Evolutionary conservation across 2,113 vertebrate species (phyloP), one percentile per base, ranked within the genome.

Genomic region (Spea bombifrons): DNA sequence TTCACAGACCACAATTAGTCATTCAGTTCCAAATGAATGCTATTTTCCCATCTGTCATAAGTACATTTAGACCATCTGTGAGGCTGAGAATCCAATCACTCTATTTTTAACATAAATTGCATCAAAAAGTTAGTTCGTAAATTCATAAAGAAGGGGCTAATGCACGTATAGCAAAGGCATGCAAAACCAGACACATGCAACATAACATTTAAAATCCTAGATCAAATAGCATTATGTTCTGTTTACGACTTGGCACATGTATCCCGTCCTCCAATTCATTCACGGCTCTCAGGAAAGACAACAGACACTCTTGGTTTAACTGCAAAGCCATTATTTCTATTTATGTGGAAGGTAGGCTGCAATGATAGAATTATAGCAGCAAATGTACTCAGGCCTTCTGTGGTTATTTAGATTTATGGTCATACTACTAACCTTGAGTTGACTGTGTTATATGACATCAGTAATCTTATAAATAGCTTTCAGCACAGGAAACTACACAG

Each of bases 401-500:
- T 68, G 52, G 78, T 71, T 73, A 74, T 80, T 74, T 68, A 80
- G 78, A 80, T 80, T 80, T 80, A 80, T 80, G 55, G 71, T 73
- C 69, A 47, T 55, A 71, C 77, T 66, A 53, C 70, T 80, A 80
- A 80, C 78, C 78, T 80, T 80, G 78, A 68, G 64, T 80, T 59
- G 70, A 80, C 78, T 80, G 71, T 73, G 78, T 74, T 80, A 80
- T 80, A 74, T 80, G 71, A 74, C 78, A 80, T 80, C 64, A 80
- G 71, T 80, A 80, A 74, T 80, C 71, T 61, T 80, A 80, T 80
- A 74, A 80, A 80, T 80, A 80, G 73, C 64, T 61, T 61, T 71
- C 16, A 74, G 53, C 65, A 49, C 64, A 66, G 64, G 78, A 80
- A 74, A 68, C 64, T 68, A 57, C 64, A 67, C 44, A 16, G 44